These are phyloP conservation scores for Trichechus manatus DNA, from an alignment of 2,113 vertebrate species.

Conservation along the genomic window DNA sequence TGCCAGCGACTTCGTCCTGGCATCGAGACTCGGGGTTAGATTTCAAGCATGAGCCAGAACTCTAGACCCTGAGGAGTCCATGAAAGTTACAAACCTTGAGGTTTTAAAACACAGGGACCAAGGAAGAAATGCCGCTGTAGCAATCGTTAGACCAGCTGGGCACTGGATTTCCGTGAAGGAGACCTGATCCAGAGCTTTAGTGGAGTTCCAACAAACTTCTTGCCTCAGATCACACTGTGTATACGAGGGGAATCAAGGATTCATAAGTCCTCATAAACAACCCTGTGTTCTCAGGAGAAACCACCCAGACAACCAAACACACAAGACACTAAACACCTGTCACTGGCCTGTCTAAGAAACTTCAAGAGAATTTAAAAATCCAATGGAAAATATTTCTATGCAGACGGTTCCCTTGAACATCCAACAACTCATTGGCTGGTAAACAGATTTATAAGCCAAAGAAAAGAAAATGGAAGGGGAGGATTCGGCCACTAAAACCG, in stretches of 20 bases:
- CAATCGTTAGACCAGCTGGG: not conserved
- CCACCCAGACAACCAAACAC: not conserved
- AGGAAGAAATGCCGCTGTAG: not conserved
- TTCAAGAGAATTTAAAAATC: slow-evolving; percentile 16
- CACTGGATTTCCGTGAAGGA: not conserved
- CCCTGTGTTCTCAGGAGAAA: not conserved
- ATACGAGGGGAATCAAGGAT: not conserved
- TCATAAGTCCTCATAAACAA: not conserved
- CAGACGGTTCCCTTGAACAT: not conserved
- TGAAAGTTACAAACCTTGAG: not conserved
- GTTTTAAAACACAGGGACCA: not conserved
- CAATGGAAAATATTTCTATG: not conserved
- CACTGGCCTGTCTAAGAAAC: not conserved
- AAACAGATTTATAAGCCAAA: not conserved
- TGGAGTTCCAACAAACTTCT: not conserved
- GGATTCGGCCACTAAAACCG: not conserved
- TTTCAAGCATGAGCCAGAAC: not conserved
- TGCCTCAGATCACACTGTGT: not conserved
- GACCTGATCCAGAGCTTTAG: not conserved
- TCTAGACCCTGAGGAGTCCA: not conserved
- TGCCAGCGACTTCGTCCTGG: not conserved
- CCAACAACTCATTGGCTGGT: not conserved
- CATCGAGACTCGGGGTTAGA: not conserved
- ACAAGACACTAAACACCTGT: not conserved
- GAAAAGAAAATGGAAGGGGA: not conserved